Evolutionary conservation across 2,888 invertebrate genomes (phyloP).

Genomic region (Galeopsomyia nigrocyanea): DNA sequence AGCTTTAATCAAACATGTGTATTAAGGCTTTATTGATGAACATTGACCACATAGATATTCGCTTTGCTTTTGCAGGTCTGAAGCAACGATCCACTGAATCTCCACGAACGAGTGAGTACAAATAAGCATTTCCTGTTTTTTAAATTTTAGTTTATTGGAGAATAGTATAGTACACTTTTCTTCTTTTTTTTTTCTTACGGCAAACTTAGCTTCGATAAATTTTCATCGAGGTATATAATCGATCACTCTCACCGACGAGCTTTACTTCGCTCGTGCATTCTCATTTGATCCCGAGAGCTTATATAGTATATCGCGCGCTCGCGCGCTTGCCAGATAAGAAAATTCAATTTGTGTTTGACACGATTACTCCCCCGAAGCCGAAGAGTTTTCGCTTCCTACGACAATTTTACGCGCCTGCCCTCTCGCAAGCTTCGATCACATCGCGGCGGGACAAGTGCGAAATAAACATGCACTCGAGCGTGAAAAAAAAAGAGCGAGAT

Average conservation of each 20-base stretch:
- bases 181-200: too few species aligned
- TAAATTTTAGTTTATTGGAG: too few species aligned
- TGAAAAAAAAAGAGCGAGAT: background rate
- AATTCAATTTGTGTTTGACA: constrained; percentile 5
- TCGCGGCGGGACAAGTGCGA: background rate
- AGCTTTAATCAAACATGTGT: background rate
- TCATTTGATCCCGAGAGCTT: constrained; percentile 10
- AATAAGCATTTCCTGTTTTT: too few species aligned
- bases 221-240: constrained; percentile 35
- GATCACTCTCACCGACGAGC: constrained; percentile 15
- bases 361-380: too few species aligned
- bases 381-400: too few species aligned
- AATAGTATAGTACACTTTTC: too few species aligned
- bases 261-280: constrained; percentile 18
- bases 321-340: background rate
- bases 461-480: background rate
- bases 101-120: constrained; percentile 61
- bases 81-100: constrained; percentile 63
- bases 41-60: background rate
- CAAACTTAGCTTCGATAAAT: constrained; percentile 12
- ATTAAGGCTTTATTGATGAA: constrained; percentile 8
- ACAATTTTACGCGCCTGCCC: too few species aligned
- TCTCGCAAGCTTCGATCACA: constrained; percentile 1
- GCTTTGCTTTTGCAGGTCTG: constrained; percentile 59
- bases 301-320: background rate